phyloP scores from a whole-genome alignment of 2,888 invertebrate genomes.

The Phengaris arion region DNA sequence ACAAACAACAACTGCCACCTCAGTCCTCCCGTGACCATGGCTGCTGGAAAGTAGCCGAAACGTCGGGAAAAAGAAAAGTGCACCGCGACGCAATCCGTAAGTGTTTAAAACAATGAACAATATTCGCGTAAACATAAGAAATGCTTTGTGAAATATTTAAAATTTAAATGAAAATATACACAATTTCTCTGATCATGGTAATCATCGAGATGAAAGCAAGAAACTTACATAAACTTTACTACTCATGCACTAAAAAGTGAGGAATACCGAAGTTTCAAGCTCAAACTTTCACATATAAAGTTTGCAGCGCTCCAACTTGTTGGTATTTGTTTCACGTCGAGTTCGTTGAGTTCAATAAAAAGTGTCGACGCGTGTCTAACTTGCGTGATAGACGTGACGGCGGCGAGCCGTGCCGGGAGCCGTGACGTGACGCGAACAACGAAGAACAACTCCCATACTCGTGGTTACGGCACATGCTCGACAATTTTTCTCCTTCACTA shows the following conservation, averaged over 20 bases:
- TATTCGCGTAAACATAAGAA: no score
- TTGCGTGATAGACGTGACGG: constrained; percentile 23
- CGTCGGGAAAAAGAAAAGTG: no score
- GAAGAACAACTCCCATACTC: not conserved
- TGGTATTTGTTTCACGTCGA: constrained; percentile 20
- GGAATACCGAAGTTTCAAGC: constrained; percentile 10
- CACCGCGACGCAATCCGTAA: no score
- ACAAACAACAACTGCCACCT: no score
- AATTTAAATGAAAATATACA: not conserved
- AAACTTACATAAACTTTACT: constrained; percentile 8
- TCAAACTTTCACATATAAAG: constrained; percentile 20
- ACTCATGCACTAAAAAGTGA: constrained; percentile 9
- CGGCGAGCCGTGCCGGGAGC: not conserved
- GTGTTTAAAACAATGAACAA: no score
- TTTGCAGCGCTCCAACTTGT: constrained; percentile 9
- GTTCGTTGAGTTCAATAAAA: constrained; percentile 17
- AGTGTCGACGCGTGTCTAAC: constrained; percentile 24
- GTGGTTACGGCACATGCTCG: not conserved
- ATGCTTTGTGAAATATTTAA: no score
- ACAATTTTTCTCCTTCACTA: not conserved
- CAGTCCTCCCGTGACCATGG: no score
- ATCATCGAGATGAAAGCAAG: not conserved
- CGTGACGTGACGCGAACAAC: not conserved
- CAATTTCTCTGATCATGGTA: not conserved
- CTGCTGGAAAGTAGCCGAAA: no score